Evolutionary conservation across 2,888 invertebrate species (phyloP), one percentile per base, ranked within the genome.

Genomic region (Andricus quercusramuli): DNA sequence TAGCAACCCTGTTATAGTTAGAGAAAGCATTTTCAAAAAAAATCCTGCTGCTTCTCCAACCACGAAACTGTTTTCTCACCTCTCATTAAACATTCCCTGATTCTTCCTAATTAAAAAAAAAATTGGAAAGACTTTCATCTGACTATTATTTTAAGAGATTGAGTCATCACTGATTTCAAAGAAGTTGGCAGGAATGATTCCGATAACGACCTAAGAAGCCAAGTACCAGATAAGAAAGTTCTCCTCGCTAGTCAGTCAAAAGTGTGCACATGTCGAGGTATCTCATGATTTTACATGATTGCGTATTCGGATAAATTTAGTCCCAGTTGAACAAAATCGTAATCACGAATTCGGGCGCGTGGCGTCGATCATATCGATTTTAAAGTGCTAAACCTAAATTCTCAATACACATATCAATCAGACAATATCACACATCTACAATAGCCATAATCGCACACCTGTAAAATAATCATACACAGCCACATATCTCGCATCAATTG

Each of bases 151-250:
- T 56, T 3, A n/a, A 56, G 15, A n/a, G 32, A 74, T 51, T 20
- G 29, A 32, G 56, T 64, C 83, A 89, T 88, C 87, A 88, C 84
- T 85, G 83, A 85, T 86, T 90, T 87, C 85, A 80, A 79, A 80
- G 76, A 84, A 85, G 83, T 85, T 84, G 83, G 82, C 84, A 79
- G 83, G 85, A 85, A 83, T 80, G 81, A 84, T 83, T 32, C 80
- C 84, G 90, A 90, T 90, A 90, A 90, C 84, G 80, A 86, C 84
- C 83, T 85, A 81, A 80, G 83, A 83, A 83, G 83, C 51, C 32
- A 74, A 74, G 56, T 74, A 65, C 67, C 81, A 82, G 87, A 87
- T 87, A 87, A 87, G 86, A 86, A 80, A 65, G 80, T 37, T 56
- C 66, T 67, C 67, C 80, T 79, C 79, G 80, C 79, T 80, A 74